Conservation (phyloP, 2,888 invertebrate genomes). For the Harpalus rufipes region DNA sequence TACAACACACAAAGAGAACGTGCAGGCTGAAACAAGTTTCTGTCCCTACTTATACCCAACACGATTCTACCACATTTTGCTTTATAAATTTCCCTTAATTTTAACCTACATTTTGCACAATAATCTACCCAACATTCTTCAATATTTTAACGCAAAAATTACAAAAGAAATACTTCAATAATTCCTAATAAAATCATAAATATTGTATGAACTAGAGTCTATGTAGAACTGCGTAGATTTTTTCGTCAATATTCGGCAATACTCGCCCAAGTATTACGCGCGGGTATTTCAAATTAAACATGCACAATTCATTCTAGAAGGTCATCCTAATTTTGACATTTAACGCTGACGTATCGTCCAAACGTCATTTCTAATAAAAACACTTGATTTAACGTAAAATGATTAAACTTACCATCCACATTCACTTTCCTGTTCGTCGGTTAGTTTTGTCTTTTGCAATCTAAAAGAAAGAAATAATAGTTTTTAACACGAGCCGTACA, state of each 20-base stretch:
- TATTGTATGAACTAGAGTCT: background rate
- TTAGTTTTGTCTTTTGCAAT: conserved; percentile 24
- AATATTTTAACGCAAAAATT: background rate
- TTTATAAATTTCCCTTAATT: background rate
- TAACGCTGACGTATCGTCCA: conserved; percentile 25
- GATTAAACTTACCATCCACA: conserved; percentile 54
- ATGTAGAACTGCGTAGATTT: background rate
- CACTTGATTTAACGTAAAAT: background rate
- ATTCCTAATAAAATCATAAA: background rate
- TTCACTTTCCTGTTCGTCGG: background rate
- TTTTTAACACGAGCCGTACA: background rate
- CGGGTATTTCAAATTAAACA: conserved; percentile 16
- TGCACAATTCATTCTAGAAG: conserved; percentile 43
- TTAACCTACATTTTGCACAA: background rate
- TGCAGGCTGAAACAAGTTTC: background rate
- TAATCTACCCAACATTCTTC: background rate
- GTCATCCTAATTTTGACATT: conserved; percentile 28
- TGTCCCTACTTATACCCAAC: background rate
- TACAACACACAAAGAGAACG: conserved; percentile 56
- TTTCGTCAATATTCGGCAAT: background rate
- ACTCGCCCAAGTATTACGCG: background rate
- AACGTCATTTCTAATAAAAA: conserved; percentile 42
- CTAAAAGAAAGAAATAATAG: conserved; percentile 18
- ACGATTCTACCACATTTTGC: conserved; percentile 1
- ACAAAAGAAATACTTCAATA: background rate